Conservation (phyloP, 1,140 invertebrate genomes). For the Wasmannia auropunctata region DNA sequence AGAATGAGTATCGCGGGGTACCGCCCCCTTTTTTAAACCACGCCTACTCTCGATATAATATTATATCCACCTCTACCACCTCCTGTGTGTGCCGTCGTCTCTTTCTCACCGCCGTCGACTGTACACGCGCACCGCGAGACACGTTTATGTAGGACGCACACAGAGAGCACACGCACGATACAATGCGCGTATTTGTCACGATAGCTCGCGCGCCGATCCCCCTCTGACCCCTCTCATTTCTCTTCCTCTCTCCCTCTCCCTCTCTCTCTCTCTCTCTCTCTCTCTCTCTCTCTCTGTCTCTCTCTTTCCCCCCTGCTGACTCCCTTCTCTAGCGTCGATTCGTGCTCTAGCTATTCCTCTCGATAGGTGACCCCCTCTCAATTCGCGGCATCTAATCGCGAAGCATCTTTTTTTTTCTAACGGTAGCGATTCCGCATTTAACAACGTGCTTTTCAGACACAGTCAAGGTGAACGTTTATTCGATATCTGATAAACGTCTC, state of each 20-base stretch:
- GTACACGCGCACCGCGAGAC: constrained; percentile 47
- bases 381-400: constrained; percentile 23
- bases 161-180: constrained; percentile 53
- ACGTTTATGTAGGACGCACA: constrained; percentile 69
- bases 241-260: constrained; percentile 36
- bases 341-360: constrained; percentile 30
- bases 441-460: background rate
- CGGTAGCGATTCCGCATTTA: background rate
- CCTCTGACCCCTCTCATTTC: background rate
- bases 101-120: constrained; percentile 50
- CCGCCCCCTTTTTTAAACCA: constrained; percentile 84
- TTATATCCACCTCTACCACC: constrained; percentile 71
- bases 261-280: background rate
- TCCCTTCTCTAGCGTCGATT: constrained; percentile 21
- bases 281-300: constrained; percentile 31
- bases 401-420: constrained; percentile 33
- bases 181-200: constrained; percentile 74
- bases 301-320: no score
- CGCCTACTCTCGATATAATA: constrained; percentile 80
- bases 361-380: constrained; percentile 39
- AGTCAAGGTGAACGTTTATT: background rate
- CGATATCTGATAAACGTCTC: background rate
- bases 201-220: constrained; percentile 55
- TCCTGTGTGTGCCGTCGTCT: constrained; percentile 48
- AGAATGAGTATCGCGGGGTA: constrained; percentile 75